Base-by-base conservation (phyloP, 1,140 invertebrate genomes). In the Zaprionus africanus region DNA sequence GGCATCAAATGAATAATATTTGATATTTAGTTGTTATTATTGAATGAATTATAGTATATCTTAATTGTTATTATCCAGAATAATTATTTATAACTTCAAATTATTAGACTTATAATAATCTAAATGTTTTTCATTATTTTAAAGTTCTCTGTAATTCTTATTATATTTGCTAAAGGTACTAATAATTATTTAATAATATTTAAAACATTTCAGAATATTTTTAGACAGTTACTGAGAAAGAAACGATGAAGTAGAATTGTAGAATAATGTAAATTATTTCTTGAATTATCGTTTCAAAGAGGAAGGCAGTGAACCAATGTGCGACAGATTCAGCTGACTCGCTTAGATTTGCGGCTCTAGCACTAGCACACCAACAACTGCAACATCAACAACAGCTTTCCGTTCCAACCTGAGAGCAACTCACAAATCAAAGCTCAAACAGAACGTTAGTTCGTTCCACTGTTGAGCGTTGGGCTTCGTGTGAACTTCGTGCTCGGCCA, bases 331-430 rank as follows among this genome's bases (percentile, higher is more conserved):
- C 12, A 79, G 60, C 60, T 68, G 57, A 84, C 72, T 79, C 67
- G 54, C 67, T 68, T 71, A 65, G 66, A 71, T 75, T 78, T 67
- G 41, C 13, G 57, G 71, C 46, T 61, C 53, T 72, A 73, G 78
- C 75, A 85, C 65, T 58, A 72, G 28, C 54, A 41, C 36, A 65
- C 19, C 61, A 61, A 57, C 31, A 43, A 64, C 19, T 24, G 69
- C 53, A 82, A 82, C 7, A 46, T 43, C 62, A 72, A 62, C 66
- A 69, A 69, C 81, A 84, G 73, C 81, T 80, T 69, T 58, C 41
- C 59, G 34, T 41, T 36, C 22, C 46, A 74, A 46, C 49, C 26
- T 51, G 19, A 64, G 64, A 76, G 34, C 70, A 64, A 51, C 60
- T 77, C 57, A 74, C 66, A 76, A 82, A 73, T 63, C 61, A 60